Evolutionary conservation across 2,797 vertebrate species (phyloP), one percentile per base, ranked within the genome.

Genomic region (Tokudaia tokunoshimensis): DNA sequence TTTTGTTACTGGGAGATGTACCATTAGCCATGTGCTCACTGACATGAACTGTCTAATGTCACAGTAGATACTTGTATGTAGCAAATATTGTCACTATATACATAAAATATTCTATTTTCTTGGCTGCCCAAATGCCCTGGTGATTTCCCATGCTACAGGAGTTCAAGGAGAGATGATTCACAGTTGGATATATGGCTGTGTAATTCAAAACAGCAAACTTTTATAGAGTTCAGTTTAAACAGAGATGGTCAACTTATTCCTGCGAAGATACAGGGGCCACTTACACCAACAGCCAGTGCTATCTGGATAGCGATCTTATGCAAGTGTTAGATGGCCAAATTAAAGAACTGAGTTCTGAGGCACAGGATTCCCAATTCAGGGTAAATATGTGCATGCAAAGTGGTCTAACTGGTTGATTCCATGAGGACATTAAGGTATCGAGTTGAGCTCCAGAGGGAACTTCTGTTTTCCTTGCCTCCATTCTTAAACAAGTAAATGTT

Each of bases 131-230:
- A 61, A 85, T 26, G 55, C 91, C 94, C 94, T 74, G 83, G 96
- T 97, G 91, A 97, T 95, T 97, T 97, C 97, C 95, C 92, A 92
- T 37, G 82, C 76, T 76, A 57, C 92, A 50, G 65, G 85, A 57
- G 94, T 82, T 96, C 83, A 94, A 94, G 81, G 86, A 87, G 65
- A 72, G 57, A 94, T 78, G 92, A 55, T 57, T 93, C 86, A 95
- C 89, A 93, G 44, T 90, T 96, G 67, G 12, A 95, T 74, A 92
- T 95, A 92, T 24, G 3, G 1, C 61, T 89, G 87, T 34, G 78
- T 96, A 94, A 95, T 96, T 93, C 85, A 89, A 96, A 93, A 96
- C 93, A 94, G 95, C 94, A 96, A 89, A 52, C 10, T 59, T 94
- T 96, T 72, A 74, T 41, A 95, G 96, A 96, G 95, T 80, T 90